A percentile compares a stretch with the other conserved stretches of the same genome.
phyloP scores from a whole-genome alignment of 2,888 invertebrate species.

The Laspeyria flexula region DNA sequence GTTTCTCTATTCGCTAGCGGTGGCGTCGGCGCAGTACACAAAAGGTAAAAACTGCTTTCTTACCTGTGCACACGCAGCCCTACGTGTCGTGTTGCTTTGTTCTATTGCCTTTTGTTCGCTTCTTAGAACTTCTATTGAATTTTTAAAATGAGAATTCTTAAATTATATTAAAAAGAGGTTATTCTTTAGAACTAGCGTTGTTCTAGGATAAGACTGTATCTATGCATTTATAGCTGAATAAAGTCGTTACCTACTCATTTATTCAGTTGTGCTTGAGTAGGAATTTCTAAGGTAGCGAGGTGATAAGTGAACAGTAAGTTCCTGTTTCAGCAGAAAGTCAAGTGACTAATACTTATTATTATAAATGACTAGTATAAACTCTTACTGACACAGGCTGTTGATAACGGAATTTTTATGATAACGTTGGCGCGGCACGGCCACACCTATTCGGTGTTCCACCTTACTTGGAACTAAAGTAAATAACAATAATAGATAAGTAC shows the following conservation, averaged over 20 bases:
- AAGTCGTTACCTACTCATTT: too few relatives aligned
- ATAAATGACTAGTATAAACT: slow-evolving; percentile 19
- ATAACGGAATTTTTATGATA: slow-evolving; percentile 44
- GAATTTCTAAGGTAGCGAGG: not conserved
- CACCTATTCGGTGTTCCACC: slow-evolving; percentile 34
- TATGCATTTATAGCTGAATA: too few relatives aligned
- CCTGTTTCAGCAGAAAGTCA: slow-evolving; percentile 44
- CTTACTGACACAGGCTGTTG: slow-evolving; percentile 36
- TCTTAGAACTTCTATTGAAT: slow-evolving; percentile 50
- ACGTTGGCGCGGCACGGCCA: slow-evolving; percentile 34
- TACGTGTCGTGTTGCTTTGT: slow-evolving; percentile 65
- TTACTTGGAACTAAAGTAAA: slow-evolving; percentile 4
- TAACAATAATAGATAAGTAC: not conserved
- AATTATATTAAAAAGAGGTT: slow-evolving; percentile 38
- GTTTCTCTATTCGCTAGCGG: slow-evolving; percentile 69
- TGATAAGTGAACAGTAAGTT: slow-evolving; percentile 10
- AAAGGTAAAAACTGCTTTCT: slow-evolving; percentile 79
- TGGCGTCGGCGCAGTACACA: slow-evolving; percentile 79
- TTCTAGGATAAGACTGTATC: not conserved
- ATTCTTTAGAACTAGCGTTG: not conserved
- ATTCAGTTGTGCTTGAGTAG: too few relatives aligned
- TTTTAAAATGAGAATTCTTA: slow-evolving; percentile 26
- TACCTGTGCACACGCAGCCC: slow-evolving; percentile 71
- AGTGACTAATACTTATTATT: slow-evolving; percentile 32
- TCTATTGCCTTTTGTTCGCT: slow-evolving; percentile 71